phyloP scores from a whole-genome alignment of 2,888 invertebrate species.

The Furcula furcula region DNA sequence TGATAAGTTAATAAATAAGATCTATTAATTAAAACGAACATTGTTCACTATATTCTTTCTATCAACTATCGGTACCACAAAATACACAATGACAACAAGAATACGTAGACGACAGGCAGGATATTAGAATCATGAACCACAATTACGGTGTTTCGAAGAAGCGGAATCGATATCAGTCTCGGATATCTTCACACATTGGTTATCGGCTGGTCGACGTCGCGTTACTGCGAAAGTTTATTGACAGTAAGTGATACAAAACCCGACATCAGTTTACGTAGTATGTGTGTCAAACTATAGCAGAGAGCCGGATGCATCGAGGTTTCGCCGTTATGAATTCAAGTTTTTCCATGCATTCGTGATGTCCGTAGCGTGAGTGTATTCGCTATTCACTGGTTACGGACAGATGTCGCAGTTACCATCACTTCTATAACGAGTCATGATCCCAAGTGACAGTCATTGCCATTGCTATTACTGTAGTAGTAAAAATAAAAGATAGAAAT shows the following conservation, averaged over 20 bases:
- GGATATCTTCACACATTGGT: neutral
- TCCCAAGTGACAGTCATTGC: slow-evolving; percentile 37
- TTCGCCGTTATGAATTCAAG: slow-evolving; percentile 57
- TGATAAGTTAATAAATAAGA: no score
- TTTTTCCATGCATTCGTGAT: slow-evolving; percentile 64
- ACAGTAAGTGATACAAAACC: slow-evolving; percentile 33
- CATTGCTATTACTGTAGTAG: slow-evolving; percentile 38
- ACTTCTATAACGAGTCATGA: slow-evolving; percentile 42
- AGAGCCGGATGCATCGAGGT: slow-evolving; percentile 39
- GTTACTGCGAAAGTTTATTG: slow-evolving; percentile 11
- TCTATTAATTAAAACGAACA: no score
- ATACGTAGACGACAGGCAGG: slow-evolving; percentile 18
- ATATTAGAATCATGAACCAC: slow-evolving; percentile 26
- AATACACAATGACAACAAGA: slow-evolving; percentile 30
- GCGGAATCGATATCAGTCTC: slow-evolving; percentile 1
- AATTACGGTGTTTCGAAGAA: slow-evolving; percentile 17
- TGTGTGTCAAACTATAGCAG: slow-evolving; percentile 43
- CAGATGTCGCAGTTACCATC: slow-evolving; percentile 55
- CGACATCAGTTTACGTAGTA: slow-evolving; percentile 28
- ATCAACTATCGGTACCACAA: slow-evolving; percentile 27
- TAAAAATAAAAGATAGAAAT: neutral
- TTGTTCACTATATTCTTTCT: slow-evolving; percentile 15
- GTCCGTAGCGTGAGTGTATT: slow-evolving; percentile 38
- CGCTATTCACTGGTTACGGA: slow-evolving; percentile 61
- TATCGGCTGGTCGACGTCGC: neutral